Conservation (phyloP, 2,888 invertebrate species). For the Tiliacea aurago region DNA sequence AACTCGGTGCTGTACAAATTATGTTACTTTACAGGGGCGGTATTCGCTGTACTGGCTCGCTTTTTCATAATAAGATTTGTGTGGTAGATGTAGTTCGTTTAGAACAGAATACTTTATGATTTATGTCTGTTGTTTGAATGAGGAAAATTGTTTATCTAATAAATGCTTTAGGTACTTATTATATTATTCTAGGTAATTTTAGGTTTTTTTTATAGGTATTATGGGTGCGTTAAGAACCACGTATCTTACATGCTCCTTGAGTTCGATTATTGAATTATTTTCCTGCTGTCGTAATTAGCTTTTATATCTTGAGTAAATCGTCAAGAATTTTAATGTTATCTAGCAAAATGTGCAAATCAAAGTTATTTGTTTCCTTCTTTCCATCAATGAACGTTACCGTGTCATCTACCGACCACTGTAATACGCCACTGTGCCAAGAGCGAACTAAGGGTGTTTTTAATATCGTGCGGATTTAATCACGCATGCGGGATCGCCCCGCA, state of each 20-base stretch:
- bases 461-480: too few species aligned
- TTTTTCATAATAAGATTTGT: slow-evolving; percentile 12
- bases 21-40: slow-evolving; percentile 26
- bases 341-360: neutral
- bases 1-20: slow-evolving; percentile 42
- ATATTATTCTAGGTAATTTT: neutral
- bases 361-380: too few species aligned
- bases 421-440: neutral
- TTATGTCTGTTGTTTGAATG: slow-evolving; percentile 12
- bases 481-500: too few species aligned
- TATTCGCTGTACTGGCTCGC: slow-evolving; percentile 10
- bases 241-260: neutral
- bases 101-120: slow-evolving; percentile 9
- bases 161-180: neutral
- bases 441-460: too few species aligned
- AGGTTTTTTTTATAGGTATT: neutral
- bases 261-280: neutral
- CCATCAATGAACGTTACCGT: neutral
- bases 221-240: neutral
- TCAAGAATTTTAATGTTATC: neutral
- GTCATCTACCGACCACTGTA: neutral
- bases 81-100: slow-evolving; percentile 10
- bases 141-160: slow-evolving; percentile 1
- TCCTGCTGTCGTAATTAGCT: neutral
- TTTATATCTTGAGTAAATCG: neutral